Conservation (phyloP, 2,113 vertebrate genomes). For the Oreotrochilus melanogaster region DNA sequence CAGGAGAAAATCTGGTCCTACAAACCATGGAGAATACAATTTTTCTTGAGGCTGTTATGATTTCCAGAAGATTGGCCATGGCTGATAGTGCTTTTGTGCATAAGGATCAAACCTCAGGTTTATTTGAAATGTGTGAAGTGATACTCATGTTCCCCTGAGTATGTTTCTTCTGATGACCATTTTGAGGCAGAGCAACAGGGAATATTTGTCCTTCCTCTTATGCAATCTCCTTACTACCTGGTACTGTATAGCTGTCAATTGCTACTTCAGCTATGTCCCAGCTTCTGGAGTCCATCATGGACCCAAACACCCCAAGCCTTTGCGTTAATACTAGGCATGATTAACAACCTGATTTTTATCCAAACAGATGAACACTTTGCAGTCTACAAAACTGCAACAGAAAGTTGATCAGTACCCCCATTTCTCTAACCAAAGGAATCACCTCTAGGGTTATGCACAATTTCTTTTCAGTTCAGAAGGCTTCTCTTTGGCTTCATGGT, state of each 20-base stretch:
- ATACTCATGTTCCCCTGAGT: background rate
- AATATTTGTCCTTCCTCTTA: background rate
- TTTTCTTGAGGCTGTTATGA: background rate
- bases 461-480: background rate
- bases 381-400: background rate
- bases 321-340: background rate
- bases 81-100: background rate
- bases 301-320: background rate
- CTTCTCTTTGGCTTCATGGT: background rate
- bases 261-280: background rate
- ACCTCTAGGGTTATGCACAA: background rate
- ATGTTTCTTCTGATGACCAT: background rate
- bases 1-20: background rate
- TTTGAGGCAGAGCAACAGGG: background rate
- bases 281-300: background rate
- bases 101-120: background rate
- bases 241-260: background rate
- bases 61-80: slow-evolving; percentile 2
- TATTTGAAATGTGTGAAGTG: background rate
- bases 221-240: background rate
- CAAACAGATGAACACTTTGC: background rate
- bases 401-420: background rate
- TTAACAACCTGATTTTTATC: background rate
- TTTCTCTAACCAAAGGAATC: background rate
- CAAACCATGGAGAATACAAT: background rate